Evolutionary conservation across 1,140 invertebrate species (phyloP), one percentile per base, ranked within the genome.

Genomic region (Drosophila eugracilis): DNA sequence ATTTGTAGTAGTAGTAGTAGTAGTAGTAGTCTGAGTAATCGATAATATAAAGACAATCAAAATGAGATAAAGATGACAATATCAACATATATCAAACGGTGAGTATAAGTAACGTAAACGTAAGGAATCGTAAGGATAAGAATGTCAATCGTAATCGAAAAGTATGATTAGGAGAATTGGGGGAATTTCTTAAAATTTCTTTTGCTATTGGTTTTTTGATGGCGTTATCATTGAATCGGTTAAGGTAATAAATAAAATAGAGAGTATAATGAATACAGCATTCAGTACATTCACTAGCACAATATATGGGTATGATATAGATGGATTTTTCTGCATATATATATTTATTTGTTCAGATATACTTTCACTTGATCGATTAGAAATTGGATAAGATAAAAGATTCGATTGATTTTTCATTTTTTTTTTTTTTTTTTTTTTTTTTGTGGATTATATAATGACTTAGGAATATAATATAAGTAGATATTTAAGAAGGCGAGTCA

Each of bases 261-360:
- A 86, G 76, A 88, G 77, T 81, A 81, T 86, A 84, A 89, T 91
- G 89, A 89, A 89, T 90, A 90, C 85, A 86, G 90, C 90, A 91
- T 91, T 91, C 90, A 91, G 73, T 91, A 91, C 90, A 91, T 91
- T 91, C 90, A 91, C 90, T 91, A 91, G 90, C 90, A 90, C 76
- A 86, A 74, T 90, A 90, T 86, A 73, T 84, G 77, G 55, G 59
- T 81, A 86, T 86, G 81, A 77, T 85, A 86, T 71, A 75, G 71
- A 71, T 86, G 70, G 65, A 67, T 74, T 81, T 75, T 79, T 73
- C 70, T 79, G 44, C 26, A 67, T 66, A 65, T 63, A 65, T 62
- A 37, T 60, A 53, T 44, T 58, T 37, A 34, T 59, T 72, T 72
- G 34, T 50, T 41, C 49, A 36, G 42, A 49, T 65, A 80, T 66